Conservation (phyloP, 2,797 vertebrate species). For the Falco berigora region DNA sequence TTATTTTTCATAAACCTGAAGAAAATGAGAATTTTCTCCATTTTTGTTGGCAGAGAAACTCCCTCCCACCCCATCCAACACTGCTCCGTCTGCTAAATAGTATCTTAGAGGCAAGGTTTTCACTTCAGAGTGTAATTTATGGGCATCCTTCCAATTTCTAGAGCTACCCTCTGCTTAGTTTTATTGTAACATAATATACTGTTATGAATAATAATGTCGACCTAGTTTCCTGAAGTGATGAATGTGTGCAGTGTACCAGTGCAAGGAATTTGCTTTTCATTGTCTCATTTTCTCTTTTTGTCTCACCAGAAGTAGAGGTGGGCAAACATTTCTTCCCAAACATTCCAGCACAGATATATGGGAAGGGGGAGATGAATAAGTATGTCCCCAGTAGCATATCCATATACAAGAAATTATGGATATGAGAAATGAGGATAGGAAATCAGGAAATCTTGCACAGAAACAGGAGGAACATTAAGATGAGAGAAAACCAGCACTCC, state of each 20-base stretch:
- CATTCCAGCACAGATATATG: background rate
- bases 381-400: background rate
- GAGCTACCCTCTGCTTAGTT: background rate
- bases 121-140: background rate
- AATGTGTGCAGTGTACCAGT: background rate
- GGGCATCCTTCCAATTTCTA: background rate
- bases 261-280: background rate
- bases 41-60: background rate
- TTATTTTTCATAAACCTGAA: background rate
- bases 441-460: background rate
- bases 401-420: background rate
- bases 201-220: background rate
- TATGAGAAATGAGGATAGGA: background rate
- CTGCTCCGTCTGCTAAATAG: background rate
- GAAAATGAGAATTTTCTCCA: background rate
- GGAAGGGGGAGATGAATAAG: background rate
- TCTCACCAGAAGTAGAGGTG: background rate
- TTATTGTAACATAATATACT: slow-evolving; percentile 9
- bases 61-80: background rate
- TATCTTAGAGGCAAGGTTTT: background rate
- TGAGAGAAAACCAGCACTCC: background rate
- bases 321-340: fast-evolving
- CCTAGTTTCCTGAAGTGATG: background rate
- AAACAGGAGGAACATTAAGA: background rate
- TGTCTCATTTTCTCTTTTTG: background rate